Base-by-base conservation (phyloP, 2,888 invertebrate species). In the Megastigmus dorsalis region DNA sequence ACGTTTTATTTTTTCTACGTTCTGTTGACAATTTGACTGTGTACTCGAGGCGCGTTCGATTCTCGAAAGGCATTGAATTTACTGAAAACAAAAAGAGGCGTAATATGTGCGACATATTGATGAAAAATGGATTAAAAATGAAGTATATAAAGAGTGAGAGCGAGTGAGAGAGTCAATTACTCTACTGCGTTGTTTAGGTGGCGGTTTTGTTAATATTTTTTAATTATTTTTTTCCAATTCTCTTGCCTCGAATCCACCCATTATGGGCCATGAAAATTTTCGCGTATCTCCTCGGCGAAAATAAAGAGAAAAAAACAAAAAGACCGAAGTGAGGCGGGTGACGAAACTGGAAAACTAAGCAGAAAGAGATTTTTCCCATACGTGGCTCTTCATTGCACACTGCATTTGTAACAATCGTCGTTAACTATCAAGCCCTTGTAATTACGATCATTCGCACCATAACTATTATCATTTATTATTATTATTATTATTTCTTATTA, bases 11-110 rank as follows among this genome's bases (percentile, higher is more conserved):
- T 66, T 68, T 73, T 73, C 54, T 76, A 65, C 43, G 55, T 73
- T 76, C 55, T 76, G 63, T 76, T 76, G 76, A 76, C 76, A 65
- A 73, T 55, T 68, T 73, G 76, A 74, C 74, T 76, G 59, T 71
- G 65, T 77, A 71, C 65, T 76, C 73, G 71, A 73, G 74, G 72
- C 69, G 71, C 69, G 72, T 71, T 66, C 69, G 66, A 74, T 57
- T 68, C 59, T 75, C 73, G 59, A 70, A 74, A 68, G 26, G 28
- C 23, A 66, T 48, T 69, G 43, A n/a, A 63, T 60, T 67, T 43
- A 50, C n/a, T n/a, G n/a, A n/a, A n/a, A n/a, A n/a, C n/a, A 36
- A 59, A 63, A 67, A 20, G 45, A 52, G 30, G 55, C 54, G 72
- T 23, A 36, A 66, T n/a, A n/a, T 63, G 50, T 55, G 77, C 67